Percentiles rank a stretch among this genome's conserved stretches.
Conservation (phyloP, 2,113 vertebrate genomes). For the Arizona elegans region DNA sequence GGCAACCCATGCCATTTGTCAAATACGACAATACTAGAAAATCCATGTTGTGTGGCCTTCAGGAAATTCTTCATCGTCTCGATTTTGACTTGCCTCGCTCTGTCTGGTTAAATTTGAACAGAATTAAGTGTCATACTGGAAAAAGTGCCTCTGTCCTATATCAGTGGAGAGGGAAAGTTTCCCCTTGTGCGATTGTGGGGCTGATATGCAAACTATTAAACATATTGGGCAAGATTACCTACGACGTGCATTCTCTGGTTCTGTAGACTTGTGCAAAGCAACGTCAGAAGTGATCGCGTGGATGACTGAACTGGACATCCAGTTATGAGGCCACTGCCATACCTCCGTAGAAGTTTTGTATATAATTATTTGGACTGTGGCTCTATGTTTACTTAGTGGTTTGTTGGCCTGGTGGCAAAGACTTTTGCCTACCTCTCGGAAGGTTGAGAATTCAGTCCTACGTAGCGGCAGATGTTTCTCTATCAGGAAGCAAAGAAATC, state of each 20-base stretch:
- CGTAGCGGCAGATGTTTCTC: too few species aligned
- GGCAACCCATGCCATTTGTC: background rate
- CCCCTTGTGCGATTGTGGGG: too few species aligned
- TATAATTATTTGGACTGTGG: background rate
- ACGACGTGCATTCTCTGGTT: background rate
- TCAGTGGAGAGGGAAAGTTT: too few species aligned
- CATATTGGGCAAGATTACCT: background rate
- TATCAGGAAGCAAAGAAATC: too few species aligned
- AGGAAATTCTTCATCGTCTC: background rate
- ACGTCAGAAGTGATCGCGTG: background rate
- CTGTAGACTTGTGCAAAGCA: background rate
- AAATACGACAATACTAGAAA: background rate
- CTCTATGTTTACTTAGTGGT: background rate
- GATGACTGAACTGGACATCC: background rate
- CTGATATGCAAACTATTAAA: background rate
- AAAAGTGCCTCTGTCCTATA: too few species aligned
- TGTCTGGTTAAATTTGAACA: background rate
- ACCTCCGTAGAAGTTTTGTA: background rate
- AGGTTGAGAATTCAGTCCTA: too few species aligned
- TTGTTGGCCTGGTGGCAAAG: background rate
- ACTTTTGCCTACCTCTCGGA: too few species aligned
- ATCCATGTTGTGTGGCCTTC: background rate
- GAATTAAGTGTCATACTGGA: too few species aligned
- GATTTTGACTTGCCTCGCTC: background rate
- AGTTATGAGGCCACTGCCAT: background rate